Conservation (phyloP, 2,888 invertebrate species). For the Calephelis perditalis region DNA sequence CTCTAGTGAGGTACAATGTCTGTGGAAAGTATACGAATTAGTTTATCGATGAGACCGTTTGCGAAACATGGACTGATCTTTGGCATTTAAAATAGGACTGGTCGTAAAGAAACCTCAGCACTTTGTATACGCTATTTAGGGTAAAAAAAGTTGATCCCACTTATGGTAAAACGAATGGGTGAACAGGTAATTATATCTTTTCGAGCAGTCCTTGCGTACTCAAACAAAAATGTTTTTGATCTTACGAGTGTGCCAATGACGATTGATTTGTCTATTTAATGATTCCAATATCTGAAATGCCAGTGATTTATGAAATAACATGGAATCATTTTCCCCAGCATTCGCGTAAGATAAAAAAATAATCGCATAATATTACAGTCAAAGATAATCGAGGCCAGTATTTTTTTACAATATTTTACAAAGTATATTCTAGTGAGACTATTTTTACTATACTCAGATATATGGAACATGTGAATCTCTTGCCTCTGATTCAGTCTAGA, state of each 20-base stretch:
- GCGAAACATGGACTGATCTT: conserved; percentile 32
- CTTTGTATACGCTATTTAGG: too few relatives aligned
- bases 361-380: conserved; percentile 26
- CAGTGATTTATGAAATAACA: too few relatives aligned
- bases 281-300: too few relatives aligned
- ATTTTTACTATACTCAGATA: conserved; percentile 29
- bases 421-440: conserved; percentile 31
- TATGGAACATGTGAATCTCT: conserved; percentile 20
- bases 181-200: neutral
- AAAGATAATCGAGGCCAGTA: conserved; percentile 31
- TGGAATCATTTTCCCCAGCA: neutral
- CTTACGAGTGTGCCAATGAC: neutral
- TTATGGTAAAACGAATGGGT: too few relatives aligned
- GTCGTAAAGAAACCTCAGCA: too few relatives aligned
- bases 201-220: neutral
- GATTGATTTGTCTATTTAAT: neutral
- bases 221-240: neutral
- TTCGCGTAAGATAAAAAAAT: conserved; percentile 1
- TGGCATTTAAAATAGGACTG: conserved; percentile 17
- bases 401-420: conserved; percentile 34
- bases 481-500: conserved; percentile 42
- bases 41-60: conserved; percentile 42
- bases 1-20: conserved; percentile 35
- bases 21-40: conserved; percentile 72
- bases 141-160: too few relatives aligned